Percentiles rank a stretch among this genome's conserved stretches.
phyloP scores from a whole-genome alignment of 2,113 vertebrate genomes.

The Ceyx margarethae region DNA sequence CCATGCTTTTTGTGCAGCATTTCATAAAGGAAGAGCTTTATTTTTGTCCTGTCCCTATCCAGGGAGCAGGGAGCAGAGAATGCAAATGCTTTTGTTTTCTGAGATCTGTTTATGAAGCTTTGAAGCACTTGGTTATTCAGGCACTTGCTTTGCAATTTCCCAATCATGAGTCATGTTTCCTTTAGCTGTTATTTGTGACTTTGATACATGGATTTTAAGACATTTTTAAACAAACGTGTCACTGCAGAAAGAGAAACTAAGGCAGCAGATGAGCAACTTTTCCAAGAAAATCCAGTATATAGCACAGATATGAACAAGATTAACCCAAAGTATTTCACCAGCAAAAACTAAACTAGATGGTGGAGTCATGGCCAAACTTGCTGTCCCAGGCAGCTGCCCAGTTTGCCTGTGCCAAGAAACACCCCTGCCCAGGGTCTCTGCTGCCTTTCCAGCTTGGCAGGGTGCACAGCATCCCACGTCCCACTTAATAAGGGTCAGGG shows the following conservation, averaged over 20 bases:
- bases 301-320: neutral
- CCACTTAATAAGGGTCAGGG: accelerated
- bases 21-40: conserved; percentile 20
- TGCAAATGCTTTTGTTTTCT: conserved; percentile 30
- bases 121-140: neutral
- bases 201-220: conserved; percentile 22
- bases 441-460: neutral
- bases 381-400: neutral
- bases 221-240: neutral
- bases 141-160: conserved; percentile 14
- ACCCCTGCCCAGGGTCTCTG: too few species aligned
- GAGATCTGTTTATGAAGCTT: neutral
- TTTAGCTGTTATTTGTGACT: conserved; percentile 28
- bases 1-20: neutral
- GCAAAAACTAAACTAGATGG: neutral
- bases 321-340: neutral
- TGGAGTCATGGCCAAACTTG: neutral
- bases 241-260: neutral
- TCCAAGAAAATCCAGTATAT: neutral
- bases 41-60: conserved; percentile 30
- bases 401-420: neutral
- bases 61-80: neutral
- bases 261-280: neutral
- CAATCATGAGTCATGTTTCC: conserved; percentile 20
- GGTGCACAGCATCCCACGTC: neutral